Base-by-base conservation (phyloP, 2,888 invertebrate genomes). In the Aromia moschata region DNA sequence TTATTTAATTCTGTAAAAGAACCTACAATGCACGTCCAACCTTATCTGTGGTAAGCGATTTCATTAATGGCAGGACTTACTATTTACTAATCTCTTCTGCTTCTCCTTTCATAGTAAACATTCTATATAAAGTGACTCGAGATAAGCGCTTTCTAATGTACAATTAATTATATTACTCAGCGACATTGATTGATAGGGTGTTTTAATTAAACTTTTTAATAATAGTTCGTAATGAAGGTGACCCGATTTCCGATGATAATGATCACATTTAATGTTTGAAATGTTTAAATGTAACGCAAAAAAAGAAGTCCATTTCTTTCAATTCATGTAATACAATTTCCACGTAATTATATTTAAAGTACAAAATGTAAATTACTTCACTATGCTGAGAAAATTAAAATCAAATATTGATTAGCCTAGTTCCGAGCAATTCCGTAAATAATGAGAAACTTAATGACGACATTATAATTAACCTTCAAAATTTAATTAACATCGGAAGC, bases 371-470 rank as follows among this genome's bases (percentile, higher is more conserved):
- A 59, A 63, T 61, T 58, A 58, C 41, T 45, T 57, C 46, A 59
- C 59, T 61, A 60, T 44, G 59, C 56, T 41, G 61, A 62, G 62
- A 66, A 64, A 66, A 66, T 62, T 62, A 60, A 60, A 65, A 65
- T 69, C 67, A 66, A 67, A 61, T 67, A 69, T 67, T 67, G 69
- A 69, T 69, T 69, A 67, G 58, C 67, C 66, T 62, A 64, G 60
- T 64, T 67, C 53, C 54, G 56, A 58, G 62, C 62, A 64, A 66
- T 68, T 62, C 56, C 63, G 58, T 67, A 62, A 64, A 67, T 69
- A 66, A 68, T 68, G 66, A 67, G 65, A 68, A 65, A 64, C 62
- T 68, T 70, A 69, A 70, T 65, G 64, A 62, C 66, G 62, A 62
- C 64, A 66, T 67, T 51, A 47, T 37, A 57, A 57, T 57, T 57